Evolutionary conservation across 2,113 vertebrate species (phyloP).

Genomic region (Mesembrinibis cayennensis): DNA sequence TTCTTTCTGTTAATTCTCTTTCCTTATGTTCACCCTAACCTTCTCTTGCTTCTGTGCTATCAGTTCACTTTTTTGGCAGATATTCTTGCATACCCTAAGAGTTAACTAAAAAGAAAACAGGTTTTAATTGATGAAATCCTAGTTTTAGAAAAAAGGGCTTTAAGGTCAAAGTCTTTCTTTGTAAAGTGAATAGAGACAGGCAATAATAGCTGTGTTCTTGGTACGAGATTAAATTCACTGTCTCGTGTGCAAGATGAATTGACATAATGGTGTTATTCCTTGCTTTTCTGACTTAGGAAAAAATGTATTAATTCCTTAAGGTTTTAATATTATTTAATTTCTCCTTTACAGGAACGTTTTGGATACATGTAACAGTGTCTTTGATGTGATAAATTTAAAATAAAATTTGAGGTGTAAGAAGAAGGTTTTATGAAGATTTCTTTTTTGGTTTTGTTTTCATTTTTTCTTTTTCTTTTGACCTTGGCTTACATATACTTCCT

Average conservation of each 20-base stretch:
- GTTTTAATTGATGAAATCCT: conserved; percentile 1
- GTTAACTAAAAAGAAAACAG: not conserved
- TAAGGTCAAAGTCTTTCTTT: conserved; percentile 43
- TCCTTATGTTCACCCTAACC: not conserved
- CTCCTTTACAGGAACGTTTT: not conserved
- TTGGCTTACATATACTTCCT: not conserved
- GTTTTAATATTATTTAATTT: not conserved
- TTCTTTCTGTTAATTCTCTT: not conserved
- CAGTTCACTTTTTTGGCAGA: not conserved
- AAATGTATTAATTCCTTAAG: not conserved
- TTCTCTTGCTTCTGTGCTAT: not conserved
- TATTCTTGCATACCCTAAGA: not conserved
- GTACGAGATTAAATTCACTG: not conserved
- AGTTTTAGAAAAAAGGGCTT: not conserved
- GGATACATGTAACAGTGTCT: not conserved
- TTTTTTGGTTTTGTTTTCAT: not conserved
- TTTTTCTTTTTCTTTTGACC: not conserved
- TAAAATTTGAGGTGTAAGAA: not conserved
- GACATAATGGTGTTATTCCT: not conserved
- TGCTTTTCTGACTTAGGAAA: not conserved
- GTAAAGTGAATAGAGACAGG: not conserved
- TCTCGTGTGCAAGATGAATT: not conserved
- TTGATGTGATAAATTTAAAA: not conserved
- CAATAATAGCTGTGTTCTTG: not conserved
- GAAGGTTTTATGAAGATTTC: not conserved